Conservation (phyloP, 2,113 vertebrate genomes). For the Gadus macrocephalus region DNA sequence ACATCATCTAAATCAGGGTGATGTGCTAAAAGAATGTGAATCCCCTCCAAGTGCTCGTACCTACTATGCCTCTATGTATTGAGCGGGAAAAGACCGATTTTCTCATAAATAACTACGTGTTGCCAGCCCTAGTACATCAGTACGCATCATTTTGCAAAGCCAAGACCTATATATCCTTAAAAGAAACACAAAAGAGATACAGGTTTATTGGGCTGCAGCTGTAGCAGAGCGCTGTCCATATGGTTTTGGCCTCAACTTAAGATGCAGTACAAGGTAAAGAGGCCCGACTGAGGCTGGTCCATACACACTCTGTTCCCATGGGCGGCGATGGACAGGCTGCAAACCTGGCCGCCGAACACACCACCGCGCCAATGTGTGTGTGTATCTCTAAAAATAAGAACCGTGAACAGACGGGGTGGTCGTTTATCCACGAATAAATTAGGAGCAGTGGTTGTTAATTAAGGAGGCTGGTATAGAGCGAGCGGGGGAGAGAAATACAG, state of each 20-base stretch:
- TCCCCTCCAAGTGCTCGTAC: slow-evolving; percentile 5
- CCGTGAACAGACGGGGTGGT: slow-evolving; percentile 50
- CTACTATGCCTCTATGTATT: not conserved
- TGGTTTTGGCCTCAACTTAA: slow-evolving; percentile 39
- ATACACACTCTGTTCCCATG: slow-evolving; percentile 47
- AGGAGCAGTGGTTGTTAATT: slow-evolving; percentile 56
- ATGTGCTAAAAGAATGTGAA: slow-evolving; percentile 11
- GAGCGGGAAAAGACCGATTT: not conserved
- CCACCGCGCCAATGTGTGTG: slow-evolving; percentile 19
- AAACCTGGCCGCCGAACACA: slow-evolving; percentile 55
- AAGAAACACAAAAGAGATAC: slow-evolving; percentile 3
- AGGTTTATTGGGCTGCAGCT: not conserved
- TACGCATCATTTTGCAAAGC: not conserved
- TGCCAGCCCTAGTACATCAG: too few species aligned
- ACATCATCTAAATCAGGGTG: slow-evolving; percentile 15
- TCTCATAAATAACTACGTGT: too few species aligned
- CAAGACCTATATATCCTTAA: not conserved
- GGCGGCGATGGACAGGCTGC: slow-evolving; percentile 51
- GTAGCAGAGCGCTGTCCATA: slow-evolving; percentile 46
- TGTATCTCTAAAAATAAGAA: slow-evolving; percentile 39
- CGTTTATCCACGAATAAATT: slow-evolving; percentile 63
- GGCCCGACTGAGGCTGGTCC: slow-evolving; percentile 62
- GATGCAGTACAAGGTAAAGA: slow-evolving; percentile 54
- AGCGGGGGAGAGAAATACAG: not conserved
- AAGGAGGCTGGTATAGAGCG: slow-evolving; percentile 11